Evolutionary conservation across 2,888 invertebrate genomes (phyloP), one percentile per base, ranked within the genome.

Genomic region (Epinotia nisella): DNA sequence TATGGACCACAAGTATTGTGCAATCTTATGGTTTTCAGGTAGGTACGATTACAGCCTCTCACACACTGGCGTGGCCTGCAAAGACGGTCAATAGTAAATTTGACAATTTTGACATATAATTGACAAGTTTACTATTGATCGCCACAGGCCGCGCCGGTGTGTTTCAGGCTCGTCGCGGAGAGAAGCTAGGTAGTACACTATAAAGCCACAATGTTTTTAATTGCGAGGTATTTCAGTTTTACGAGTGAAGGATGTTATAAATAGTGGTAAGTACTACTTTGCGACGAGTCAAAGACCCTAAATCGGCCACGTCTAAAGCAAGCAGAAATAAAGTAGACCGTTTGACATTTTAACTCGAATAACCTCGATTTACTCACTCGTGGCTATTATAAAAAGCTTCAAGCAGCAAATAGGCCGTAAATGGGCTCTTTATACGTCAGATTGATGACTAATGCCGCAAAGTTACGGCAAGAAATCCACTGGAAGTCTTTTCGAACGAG

Each of bases 391-490:
- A 62, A 51, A 73, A 73, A 58, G 69, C 64, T 73, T 64, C 64
- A 69, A 73, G 69, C 35, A 68, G 73, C 69, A 73, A 73, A 69
- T 69, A 69, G 59, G 68, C 73, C 56, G 58, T 68, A 73, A 73
- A 73, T 61, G 51, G 64, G 64, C 68, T 68, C 68, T 73, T 73
- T 73, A 64, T 73, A 69, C 68, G 62, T 69, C 73, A 73, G 62
- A 73, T 69, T 73, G 68, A 69, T 73, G 73, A 69, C 68, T 69
- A 69, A 73, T 69, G 73, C 68, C 41, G 41, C 53, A 64, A 73
- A 73, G 73, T 69, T 73, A 64, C 62, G 73, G 69, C 73, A 73
- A 73, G 62, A 73, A 73, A 73, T 58, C 69, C 69, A 64, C 62
- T 64, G 69, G 68, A 69, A 69, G 56, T 59, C 49, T 58, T 69